Evolutionary conservation across 2,888 invertebrate species (phyloP), one percentile per base, ranked within the genome.

Genomic region (Nebria brevicollis): DNA sequence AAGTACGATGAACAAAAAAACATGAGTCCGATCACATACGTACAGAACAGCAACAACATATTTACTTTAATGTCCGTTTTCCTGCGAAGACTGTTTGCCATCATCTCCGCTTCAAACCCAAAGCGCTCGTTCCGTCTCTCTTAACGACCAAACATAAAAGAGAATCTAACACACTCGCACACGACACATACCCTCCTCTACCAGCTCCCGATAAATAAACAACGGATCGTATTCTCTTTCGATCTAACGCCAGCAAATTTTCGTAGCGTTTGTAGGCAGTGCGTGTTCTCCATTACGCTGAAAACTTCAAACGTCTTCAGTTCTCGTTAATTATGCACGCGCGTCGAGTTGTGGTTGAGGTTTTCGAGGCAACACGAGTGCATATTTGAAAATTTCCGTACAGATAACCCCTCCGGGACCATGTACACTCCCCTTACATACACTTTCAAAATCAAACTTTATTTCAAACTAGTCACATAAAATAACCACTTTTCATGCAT

Each of bases 91-190:
- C 34, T 34, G 34, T 34, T 34, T 34, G 5, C 34, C 34, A 34
- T 34, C 34, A 34, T 26, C 64, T 43, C 42, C 20, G 43, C 54
- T 72, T 20, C 72, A 70, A 70, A 64, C 72, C 77, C 73, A 42
- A 41, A 73, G n/a, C 73, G 73, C 26, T 41, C 73, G 73, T 73
- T 34, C 54, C 54, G 54, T 54, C 15, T 8, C 54, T 72, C 64
- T 64, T 77, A 77, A 77, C 77, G 77, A 77, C 74, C 66, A 65
- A 70, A 73, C 73, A 78, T 78, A 78, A 78, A 78, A 78, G 78
- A 66, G 73, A 78, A 41, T 41, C 66, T n/a, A 54, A 66, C 15
- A 72, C 73, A 42, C 73, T 26, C 54, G 13, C 54, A 54, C 54
- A 54, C 13, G 54, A 54, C 54, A 34, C 34, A 34, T 34, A 34